A percentile compares a stretch with the other conserved stretches of the same genome.
Conservation (phyloP, 1,140 invertebrate species). For the Chymomyza costata region DNA sequence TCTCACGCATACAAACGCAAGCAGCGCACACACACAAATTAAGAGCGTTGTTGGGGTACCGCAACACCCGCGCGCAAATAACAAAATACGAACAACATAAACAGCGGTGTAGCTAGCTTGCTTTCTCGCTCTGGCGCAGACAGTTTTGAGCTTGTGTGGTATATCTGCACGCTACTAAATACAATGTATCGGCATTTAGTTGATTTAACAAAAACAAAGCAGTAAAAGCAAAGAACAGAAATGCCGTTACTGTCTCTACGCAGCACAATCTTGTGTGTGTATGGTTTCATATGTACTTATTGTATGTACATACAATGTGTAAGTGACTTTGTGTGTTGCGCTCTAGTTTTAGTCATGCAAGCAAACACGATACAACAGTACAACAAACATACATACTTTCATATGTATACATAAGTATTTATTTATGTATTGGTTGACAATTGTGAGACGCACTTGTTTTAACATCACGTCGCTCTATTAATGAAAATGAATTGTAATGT, state of each 20-base stretch:
- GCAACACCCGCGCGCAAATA: slow-evolving; percentile 57
- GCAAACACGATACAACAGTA: slow-evolving; percentile 5
- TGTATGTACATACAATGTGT: too few species aligned
- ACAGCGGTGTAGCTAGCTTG: slow-evolving; percentile 8
- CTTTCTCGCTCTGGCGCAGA: slow-evolving; percentile 10
- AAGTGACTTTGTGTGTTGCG: slow-evolving; percentile 33
- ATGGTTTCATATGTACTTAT: too few species aligned
- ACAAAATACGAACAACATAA: slow-evolving; percentile 50
- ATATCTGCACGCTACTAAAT: too few species aligned
- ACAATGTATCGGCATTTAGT: slow-evolving; percentile 52
- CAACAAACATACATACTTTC: not conserved
- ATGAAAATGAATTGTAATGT: slow-evolving; percentile 60
- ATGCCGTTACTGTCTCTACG: slow-evolving; percentile 48
- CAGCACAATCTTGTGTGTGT: slow-evolving; percentile 38
- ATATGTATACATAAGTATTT: not conserved
- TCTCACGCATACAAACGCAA: slow-evolving; percentile 33
- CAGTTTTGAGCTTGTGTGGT: not conserved
- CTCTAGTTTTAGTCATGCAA: slow-evolving; percentile 41
- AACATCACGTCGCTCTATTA: slow-evolving; percentile 39
- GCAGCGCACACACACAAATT: slow-evolving; percentile 22
- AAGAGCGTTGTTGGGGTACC: too few species aligned
- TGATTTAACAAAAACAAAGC: slow-evolving; percentile 7
- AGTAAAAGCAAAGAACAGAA: slow-evolving; percentile 4
- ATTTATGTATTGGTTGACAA: slow-evolving; percentile 7
- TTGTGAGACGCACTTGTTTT: slow-evolving; percentile 31